Evolutionary conservation across 2,797 vertebrate species (phyloP), one percentile per base, ranked within the genome.

Genomic region (Sphenopsis melanotis): DNA sequence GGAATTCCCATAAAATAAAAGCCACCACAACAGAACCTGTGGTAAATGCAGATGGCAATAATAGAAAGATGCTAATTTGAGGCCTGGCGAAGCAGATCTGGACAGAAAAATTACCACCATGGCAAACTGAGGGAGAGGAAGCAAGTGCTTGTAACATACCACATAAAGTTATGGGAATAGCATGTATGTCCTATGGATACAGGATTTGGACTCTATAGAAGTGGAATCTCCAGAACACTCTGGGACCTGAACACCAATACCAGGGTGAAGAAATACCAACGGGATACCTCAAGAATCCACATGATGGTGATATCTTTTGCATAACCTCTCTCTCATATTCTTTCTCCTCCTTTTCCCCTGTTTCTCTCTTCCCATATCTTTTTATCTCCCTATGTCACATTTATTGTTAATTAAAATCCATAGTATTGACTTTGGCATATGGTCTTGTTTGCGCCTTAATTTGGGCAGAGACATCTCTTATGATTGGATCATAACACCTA

Each of bases 11-110:
- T n/a, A 44, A 60, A 60, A 30, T 52, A 32, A 20, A 76, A 66
- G 10, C 22, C 7, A 59, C 7, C 8, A n/a, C 53, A 52, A 52
- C 5, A 44, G 29, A 76, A n/a, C 3, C 6, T n/a, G 7, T 16
- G 10, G 8, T n/a, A n/a, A 60, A 60, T 11, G 23, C 8, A 52
- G 23, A 29, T 44, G 24, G 6, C 0, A 0, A 29, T 9, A 85
- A n/a, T 4, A n/a, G 8, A 39, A 44, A 37, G 6, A n/a, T 46
- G 15, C 4, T 44, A 29, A 68, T 59, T 52, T 7, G 4, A 52
- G 23, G 29, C 7, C 29, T 44, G 22, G 18, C 19, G 23, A 76
- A 37, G 22, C 32, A 75, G n/a, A 66, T 16, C 15, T 13, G 44
- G 61, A 66, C 10, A 52, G 22, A 37, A 64, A 22, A 59, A 14